A percentile compares a stretch with the other conserved stretches of the same genome.
Conservation (phyloP, 2,888 invertebrate genomes). For the Caenorhabditis sp. region DNA sequence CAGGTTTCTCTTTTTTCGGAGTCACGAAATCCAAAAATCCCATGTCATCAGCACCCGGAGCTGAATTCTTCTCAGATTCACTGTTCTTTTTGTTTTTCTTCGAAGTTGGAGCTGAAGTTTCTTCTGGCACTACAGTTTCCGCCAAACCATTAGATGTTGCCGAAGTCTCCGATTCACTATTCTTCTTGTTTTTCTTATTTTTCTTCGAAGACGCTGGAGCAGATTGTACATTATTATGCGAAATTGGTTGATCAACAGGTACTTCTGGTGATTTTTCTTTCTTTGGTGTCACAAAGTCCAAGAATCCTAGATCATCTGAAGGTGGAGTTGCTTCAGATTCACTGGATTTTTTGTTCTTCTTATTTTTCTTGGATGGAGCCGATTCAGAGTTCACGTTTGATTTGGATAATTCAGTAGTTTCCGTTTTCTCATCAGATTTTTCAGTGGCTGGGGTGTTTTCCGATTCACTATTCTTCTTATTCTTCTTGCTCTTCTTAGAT, state of each 20-base stretch:
- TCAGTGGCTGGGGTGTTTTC: background rate
- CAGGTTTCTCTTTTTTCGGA: conserved; percentile 10
- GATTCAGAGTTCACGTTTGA: background rate
- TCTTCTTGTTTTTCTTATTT: conserved; percentile 6
- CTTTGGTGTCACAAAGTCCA: conserved; percentile 28
- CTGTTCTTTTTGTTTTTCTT: conserved; percentile 2
- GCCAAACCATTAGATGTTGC: background rate
- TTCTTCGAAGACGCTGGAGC: background rate
- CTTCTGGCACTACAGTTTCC: background rate
- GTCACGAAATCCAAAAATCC: conserved; percentile 29
- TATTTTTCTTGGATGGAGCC: conserved; percentile 3
- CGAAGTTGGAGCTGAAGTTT: background rate
- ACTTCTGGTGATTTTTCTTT: background rate
- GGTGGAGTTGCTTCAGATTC: conserved; percentile 12
- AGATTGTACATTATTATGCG: background rate
- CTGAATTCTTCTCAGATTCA: background rate
- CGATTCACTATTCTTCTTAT: conserved; percentile 1
- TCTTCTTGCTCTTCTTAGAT: background rate
- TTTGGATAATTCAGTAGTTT: conserved; percentile 5
- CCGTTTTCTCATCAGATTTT: background rate
- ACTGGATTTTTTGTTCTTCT: background rate
- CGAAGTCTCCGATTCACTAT: background rate
- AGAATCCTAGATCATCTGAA: conserved; percentile 24
- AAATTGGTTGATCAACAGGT: conserved; percentile 4
- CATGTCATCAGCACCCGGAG: conserved; percentile 16